Base-by-base conservation (phyloP, 2,888 invertebrate genomes). In the Drosophila buzzatii region DNA sequence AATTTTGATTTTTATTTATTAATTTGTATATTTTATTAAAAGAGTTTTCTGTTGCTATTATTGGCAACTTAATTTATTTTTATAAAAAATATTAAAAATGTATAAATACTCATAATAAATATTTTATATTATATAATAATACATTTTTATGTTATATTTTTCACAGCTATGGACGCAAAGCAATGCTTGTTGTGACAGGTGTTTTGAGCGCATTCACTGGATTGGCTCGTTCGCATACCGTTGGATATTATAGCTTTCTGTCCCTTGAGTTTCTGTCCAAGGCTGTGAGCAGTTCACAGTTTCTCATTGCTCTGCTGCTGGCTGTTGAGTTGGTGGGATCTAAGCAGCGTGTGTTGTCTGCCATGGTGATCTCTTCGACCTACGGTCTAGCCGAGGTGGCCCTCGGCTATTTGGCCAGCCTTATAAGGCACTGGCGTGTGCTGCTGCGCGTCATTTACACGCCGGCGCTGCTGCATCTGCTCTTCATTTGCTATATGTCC, bases 291-390 rank as follows among this genome's bases (percentile, higher is more conserved):
- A 95, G 96, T 16, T 96, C 96, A 0, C 95, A 96, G 5, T 97
- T 95, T 89, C 95, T 95, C 10, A 95, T 96, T 1, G 95, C 95
- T 53, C 96, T 96, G 90, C 95, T 97, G 82, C 57, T 92, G 69
- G 96, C 96, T 95, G 93, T 97, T 81, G 97, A 97, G 92, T 94
- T 97, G 93, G 95, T 97, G 41, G 96, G 96, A 0, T 96, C 96
- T 31, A 94, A 95, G 73, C 95, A 95, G 70, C 94, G 97, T 52
- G 96, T 96, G 16, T 91, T 96, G 39, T 95, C 95, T 2, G 96
- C 96, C 57, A 94, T 96, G 44, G 93, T 96, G 59, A 94, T 96
- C 39, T 95, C 95, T 59, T 94, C 96, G 33, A 96, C 96, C 61
- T 95, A 96, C 80, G 95, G 96, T 0, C 83, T 95, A 37, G 97